Evolutionary conservation across 1,140 invertebrate genomes (phyloP).

Genomic region (Dendrolimus punctatus): DNA sequence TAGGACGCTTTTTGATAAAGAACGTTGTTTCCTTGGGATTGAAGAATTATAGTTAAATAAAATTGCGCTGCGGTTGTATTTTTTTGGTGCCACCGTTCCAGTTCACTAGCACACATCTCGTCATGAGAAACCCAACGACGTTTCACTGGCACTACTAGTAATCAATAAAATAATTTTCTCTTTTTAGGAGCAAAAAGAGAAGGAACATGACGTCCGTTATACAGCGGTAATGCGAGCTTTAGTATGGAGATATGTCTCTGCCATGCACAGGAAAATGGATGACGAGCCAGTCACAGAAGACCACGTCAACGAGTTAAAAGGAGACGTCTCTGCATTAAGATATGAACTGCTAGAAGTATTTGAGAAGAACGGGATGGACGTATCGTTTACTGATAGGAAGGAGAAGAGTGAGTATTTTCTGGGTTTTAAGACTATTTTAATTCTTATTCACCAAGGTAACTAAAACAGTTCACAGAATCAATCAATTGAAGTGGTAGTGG

Average conservation of each 20-base stretch:
- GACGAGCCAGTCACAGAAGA: constrained; percentile 89
- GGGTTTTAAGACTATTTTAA: no score
- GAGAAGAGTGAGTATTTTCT: constrained; percentile 74
- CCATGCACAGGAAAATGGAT: constrained; percentile 83
- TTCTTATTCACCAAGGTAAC: no score
- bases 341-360: constrained; percentile 91
- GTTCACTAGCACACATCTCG: no score
- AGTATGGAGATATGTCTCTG: constrained; percentile 88
- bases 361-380: constrained; percentile 84
- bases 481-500: no score
- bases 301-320: constrained; percentile 93
- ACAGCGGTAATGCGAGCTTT: constrained; percentile 85
- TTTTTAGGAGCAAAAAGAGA: constrained; percentile 69
- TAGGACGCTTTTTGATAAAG: no score
- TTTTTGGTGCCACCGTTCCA: no score
- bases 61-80: no score
- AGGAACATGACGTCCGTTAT: constrained; percentile 79
- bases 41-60: no score
- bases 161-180: background rate
- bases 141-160: background rate
- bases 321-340: constrained; percentile 86
- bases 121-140: background rate
- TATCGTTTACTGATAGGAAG: constrained; percentile 78
- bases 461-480: no score
- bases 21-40: no score